Conservation (phyloP, 2,888 invertebrate genomes). For the Agrenia bidenticulata region DNA sequence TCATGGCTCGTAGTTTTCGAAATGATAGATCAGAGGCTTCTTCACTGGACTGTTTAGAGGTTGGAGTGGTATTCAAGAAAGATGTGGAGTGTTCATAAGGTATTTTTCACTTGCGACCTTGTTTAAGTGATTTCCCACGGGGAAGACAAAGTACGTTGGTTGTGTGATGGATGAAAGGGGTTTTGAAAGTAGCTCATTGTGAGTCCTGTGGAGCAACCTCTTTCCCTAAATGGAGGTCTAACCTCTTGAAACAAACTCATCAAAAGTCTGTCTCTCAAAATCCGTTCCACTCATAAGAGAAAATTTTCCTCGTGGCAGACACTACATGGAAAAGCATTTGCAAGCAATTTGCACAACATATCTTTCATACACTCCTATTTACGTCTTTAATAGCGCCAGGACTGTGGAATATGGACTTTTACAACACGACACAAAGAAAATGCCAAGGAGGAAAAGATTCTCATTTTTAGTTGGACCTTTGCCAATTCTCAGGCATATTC, state of each 20-base stretch:
- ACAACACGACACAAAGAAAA: slow-evolving; percentile 9
- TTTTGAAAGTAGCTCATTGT: slow-evolving; percentile 1
- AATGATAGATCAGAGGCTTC: no score
- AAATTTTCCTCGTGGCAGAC: neutral
- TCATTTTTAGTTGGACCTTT: neutral
- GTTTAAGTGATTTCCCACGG: slow-evolving; percentile 19
- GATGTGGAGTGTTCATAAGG: slow-evolving; percentile 1
- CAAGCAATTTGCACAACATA: slow-evolving; percentile 3
- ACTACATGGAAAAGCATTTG: slow-evolving; percentile 9
- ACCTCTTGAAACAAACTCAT: slow-evolving; percentile 3
- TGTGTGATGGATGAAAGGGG: slow-evolving; percentile 7
- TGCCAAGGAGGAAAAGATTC: slow-evolving; percentile 7
- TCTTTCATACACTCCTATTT: slow-evolving; percentile 1
- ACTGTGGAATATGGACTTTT: neutral
- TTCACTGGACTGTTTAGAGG: no score
- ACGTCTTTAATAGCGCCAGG: neutral
- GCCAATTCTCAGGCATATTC: neutral
- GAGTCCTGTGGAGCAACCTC: neutral
- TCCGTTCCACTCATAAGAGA: slow-evolving; percentile 3
- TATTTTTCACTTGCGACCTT: slow-evolving; percentile 13
- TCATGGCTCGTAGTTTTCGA: no score
- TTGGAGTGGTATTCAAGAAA: no score
- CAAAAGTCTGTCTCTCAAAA: slow-evolving; percentile 4
- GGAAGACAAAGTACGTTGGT: neutral
- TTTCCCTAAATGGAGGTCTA: neutral